These are phyloP conservation scores for Heliocidaris erythrogramma DNA, from an alignment of 35 echinoderm and acorn worm genomes.

Conservation along the genomic window DNA sequence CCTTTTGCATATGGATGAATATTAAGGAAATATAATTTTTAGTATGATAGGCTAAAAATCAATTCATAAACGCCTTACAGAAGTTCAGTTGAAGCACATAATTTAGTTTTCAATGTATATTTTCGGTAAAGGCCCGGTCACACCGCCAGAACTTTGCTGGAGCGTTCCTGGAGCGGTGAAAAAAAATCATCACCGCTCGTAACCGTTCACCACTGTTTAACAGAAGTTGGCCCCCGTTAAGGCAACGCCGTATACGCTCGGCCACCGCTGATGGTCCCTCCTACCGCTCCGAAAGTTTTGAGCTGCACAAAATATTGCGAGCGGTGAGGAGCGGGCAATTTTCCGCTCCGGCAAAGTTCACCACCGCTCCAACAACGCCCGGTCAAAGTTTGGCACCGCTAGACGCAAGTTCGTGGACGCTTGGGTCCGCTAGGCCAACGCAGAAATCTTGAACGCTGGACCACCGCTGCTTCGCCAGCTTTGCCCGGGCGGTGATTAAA, in stretches of 20 bases:
- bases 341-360: conserved; percentile 41
- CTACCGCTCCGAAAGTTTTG: conserved; percentile 46
- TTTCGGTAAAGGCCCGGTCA: conserved; percentile 21
- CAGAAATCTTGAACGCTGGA: conserved; percentile 31
- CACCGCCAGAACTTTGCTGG: conserved; percentile 32
- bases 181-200: conserved; percentile 46
- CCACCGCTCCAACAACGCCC: conserved; percentile 36
- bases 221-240: conserved; percentile 46
- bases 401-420: conserved; percentile 38
- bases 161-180: conserved; percentile 25
- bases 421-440: conserved; percentile 29
- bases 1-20: no score
- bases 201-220: conserved; percentile 50
- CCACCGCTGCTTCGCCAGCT: conserved; percentile 34
- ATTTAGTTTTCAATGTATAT: no score
- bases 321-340: conserved; percentile 10
- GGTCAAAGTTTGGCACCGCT: conserved; percentile 20
- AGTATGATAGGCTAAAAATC: no score
- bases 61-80: no score
- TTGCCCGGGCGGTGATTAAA: conserved; percentile 25
- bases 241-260: conserved; percentile 48
- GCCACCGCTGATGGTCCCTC: conserved; percentile 47
- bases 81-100: no score
- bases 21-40: no score
- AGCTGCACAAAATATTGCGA: conserved; percentile 10